Evolutionary conservation across 2,888 invertebrate species (phyloP), one percentile per base, ranked within the genome.

Genomic region (Caenorhabditis sp.): DNA sequence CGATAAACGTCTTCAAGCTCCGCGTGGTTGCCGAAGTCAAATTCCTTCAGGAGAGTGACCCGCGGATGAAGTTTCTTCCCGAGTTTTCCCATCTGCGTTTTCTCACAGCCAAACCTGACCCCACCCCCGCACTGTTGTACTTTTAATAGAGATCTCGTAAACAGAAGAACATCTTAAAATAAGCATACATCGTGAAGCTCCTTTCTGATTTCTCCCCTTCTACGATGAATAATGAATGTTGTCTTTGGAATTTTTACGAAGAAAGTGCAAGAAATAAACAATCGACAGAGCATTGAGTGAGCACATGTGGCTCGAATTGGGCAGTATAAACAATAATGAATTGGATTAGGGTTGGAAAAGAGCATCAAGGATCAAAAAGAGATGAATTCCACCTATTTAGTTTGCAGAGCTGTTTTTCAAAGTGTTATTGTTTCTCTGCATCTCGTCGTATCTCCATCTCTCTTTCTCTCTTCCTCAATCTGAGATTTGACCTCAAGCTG

Each of bases 231-330:
- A n/a, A 13, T 37, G 30, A 11, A 37, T 11, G 5, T 37, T 37
- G 3, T n/a, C 5, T 37, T 37, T n/a, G n/a, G 22, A 48, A n/a
- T n/a, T n/a, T n/a, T n/a, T n/a, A n/a, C n/a, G 46, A 37, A 41
- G 53, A 65, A 65, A 65, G 65, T 65, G 65, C 65, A 65, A 55
- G 55, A 48, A 65, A 65, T 65, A 65, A 65, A 65, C 65, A 65
- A 62, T 62, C 20, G 35, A 13, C 35, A 2, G 35, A 35, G 15
- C 46, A 37, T 13, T 55, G 45, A 46, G 53, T 39, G 41, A 52
- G 37, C 65, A 65, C 55, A 56, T 65, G 55, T 65, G 63, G 43
- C 53, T 26, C 43, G 43, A 7, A 26, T 15, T 35, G 7, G 17
- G 15, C n/a, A 45, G 24, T 22, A 55, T 65, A 65, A 65, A 65